A percentile compares a stretch with the other conserved stretches of the same genome.
Conservation (phyloP, 2,797 vertebrate genomes). For the Schizopygopsis malacanthus region DNA sequence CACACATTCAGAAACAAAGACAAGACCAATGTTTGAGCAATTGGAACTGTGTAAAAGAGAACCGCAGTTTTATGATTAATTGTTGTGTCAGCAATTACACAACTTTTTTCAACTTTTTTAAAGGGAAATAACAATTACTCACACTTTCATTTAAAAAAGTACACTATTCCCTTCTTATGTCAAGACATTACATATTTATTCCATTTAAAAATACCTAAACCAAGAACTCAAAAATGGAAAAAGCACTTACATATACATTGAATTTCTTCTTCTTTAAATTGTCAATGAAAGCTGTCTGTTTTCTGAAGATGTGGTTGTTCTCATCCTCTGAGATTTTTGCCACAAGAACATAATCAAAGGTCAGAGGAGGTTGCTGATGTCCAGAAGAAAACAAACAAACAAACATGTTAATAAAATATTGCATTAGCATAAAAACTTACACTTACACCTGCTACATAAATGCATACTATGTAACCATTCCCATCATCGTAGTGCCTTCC, state of each 20-base stretch:
- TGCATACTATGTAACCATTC: not conserved
- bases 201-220: not conserved
- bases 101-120: not conserved
- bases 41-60: not conserved
- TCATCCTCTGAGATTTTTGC: slow-evolving; percentile 67
- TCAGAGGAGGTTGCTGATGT: slow-evolving; percentile 69
- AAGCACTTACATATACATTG: slow-evolving; percentile 78
- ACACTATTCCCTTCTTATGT: not conserved
- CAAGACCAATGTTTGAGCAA: not conserved
- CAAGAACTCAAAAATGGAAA: not conserved
- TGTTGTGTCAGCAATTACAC: not conserved
- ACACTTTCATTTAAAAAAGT: not conserved
- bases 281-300: slow-evolving; percentile 79
- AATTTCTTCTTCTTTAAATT: slow-evolving; percentile 82
- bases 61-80: not conserved
- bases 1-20: not conserved
- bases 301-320: slow-evolving; percentile 62
- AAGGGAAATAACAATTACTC: not conserved
- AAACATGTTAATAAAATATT: not conserved
- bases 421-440: too few species aligned
- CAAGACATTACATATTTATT: not conserved
- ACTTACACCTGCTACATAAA: not conserved
- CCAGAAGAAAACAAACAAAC: not conserved
- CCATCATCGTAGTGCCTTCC: not conserved
- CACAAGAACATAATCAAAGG: slow-evolving; percentile 88